Evolutionary conservation across 2,888 invertebrate species (phyloP).

Genomic region (Smittia sp.): DNA sequence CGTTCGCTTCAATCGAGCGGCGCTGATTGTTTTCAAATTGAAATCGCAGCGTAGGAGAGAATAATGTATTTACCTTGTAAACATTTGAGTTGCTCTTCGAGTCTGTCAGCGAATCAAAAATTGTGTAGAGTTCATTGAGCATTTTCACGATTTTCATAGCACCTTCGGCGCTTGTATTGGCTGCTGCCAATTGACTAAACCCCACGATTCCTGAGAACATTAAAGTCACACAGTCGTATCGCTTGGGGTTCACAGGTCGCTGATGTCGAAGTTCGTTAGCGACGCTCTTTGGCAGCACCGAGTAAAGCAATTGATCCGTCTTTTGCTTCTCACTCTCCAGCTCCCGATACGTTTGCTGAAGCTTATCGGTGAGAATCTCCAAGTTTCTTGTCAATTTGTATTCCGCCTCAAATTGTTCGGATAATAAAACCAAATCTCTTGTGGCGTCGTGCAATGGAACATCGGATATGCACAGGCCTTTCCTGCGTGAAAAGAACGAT

Average conservation of each 20-base stretch:
- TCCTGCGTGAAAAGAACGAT: conserved; percentile 55
- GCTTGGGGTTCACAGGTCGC: conserved; percentile 82
- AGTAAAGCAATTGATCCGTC: conserved; percentile 91
- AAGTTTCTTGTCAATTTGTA: conserved; percentile 92
- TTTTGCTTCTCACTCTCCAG: conserved; percentile 92
- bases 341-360: conserved; percentile 91
- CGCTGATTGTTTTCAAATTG: background rate
- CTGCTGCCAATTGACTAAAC: conserved; percentile 85
- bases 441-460: conserved; percentile 95
- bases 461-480: conserved; percentile 89
- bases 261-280: conserved; percentile 92
- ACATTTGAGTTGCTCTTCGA: conserved; percentile 90
- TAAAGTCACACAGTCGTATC: conserved; percentile 87
- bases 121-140: conserved; percentile 89
- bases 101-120: conserved; percentile 90
- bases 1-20: background rate
- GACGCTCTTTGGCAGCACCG: conserved; percentile 88
- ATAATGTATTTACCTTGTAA: conserved; percentile 70
- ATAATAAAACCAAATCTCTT: conserved; percentile 89
- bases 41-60: background rate
- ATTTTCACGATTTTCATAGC: conserved; percentile 95
- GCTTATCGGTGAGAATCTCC: conserved; percentile 89
- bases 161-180: conserved; percentile 84
- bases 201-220: conserved; percentile 94
- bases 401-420: conserved; percentile 95